These are phyloP conservation scores for Nipponacmea schrenckii DNA, from an alignment of 2,888 invertebrate species.

Conservation along the genomic window DNA sequence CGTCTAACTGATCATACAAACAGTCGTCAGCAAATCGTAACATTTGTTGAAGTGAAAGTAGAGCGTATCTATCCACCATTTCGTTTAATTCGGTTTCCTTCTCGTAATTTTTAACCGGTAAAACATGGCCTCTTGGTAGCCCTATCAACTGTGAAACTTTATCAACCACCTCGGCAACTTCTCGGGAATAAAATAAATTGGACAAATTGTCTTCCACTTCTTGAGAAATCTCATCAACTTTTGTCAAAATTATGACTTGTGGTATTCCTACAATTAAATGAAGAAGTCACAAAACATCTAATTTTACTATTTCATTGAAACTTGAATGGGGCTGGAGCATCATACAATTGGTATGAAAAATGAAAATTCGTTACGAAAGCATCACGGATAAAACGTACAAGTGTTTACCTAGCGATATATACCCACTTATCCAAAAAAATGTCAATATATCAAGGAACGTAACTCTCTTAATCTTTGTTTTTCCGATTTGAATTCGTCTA, in stretches of 20 bases:
- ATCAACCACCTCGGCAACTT: conserved; percentile 23
- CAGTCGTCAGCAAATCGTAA: conserved; percentile 32
- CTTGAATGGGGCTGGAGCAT: too few relatives aligned
- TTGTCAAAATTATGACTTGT: conserved; percentile 34
- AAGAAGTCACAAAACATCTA: background rate
- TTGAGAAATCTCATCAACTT: conserved; percentile 34
- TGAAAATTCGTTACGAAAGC: too few relatives aligned
- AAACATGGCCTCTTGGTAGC: conserved; percentile 30
- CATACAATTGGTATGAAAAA: too few relatives aligned
- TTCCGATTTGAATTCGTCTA: too few relatives aligned
- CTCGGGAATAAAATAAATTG: conserved; percentile 20
- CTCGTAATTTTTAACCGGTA: conserved; percentile 41
- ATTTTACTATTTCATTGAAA: too few relatives aligned
- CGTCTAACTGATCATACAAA: conserved; percentile 23
- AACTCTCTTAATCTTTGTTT: too few relatives aligned
- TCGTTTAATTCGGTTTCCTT: conserved; percentile 29
- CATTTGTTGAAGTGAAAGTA: conserved; percentile 31
- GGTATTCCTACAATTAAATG: conserved; percentile 16
- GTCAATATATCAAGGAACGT: too few relatives aligned
- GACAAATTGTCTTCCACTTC: conserved; percentile 27
- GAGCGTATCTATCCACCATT: conserved; percentile 28
- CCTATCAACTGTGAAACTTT: conserved; percentile 30
- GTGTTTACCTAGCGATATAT: too few relatives aligned
- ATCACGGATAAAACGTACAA: too few relatives aligned
- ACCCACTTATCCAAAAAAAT: too few relatives aligned